Evolutionary conservation across 1,140 invertebrate genomes (phyloP), one percentile per base, ranked within the genome.

Genomic region (Melitaea cinxia): DNA sequence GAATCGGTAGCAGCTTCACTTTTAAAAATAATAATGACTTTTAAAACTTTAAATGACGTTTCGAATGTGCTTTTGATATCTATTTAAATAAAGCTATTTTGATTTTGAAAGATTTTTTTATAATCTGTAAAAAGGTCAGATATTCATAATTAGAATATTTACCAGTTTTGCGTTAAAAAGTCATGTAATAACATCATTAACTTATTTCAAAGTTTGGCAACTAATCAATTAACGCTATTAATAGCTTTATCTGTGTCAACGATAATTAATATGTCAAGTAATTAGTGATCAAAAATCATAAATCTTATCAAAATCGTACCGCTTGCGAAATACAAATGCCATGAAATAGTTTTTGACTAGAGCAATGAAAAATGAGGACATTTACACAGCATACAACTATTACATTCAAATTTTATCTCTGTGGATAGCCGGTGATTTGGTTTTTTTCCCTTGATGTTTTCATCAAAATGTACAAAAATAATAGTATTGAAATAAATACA

Each of bases 221-320:
- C 28, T 24, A 55, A 33, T 23, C 7, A 57, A 17, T 47, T 47
- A 26, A 23, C 39, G 28, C 54, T 19, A 57, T 57, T 57, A 57
- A 57, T 57, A 42, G 28, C 28, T 39, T 57, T 17, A 57, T 57
- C 30, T 57, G 33, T 57, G 54, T 57, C 54, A 57, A 57, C 23
- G 54, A 42, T 33, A 57, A n/a, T n/a, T n/a, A n/a, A 57, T 45
- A 57, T 28, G 37, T 57, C 54, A 42, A 57, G 37, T 42, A 37
- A 57, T 57, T 57, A 57, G 54, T 42, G 35, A 57, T 1, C 10
- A 28, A 15, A 57, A 14, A 26, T 2, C 5, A 57, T 57, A 57
- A 57, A 57, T 57, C 54, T 57, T 57, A 57, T 45, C 37, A 57
- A 57, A 57, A 57, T 57, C 37, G 24, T 35, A 39, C 19, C 54